Evolutionary conservation across 1,140 invertebrate species (phyloP).

Genomic region (Drosophila bipectinata): DNA sequence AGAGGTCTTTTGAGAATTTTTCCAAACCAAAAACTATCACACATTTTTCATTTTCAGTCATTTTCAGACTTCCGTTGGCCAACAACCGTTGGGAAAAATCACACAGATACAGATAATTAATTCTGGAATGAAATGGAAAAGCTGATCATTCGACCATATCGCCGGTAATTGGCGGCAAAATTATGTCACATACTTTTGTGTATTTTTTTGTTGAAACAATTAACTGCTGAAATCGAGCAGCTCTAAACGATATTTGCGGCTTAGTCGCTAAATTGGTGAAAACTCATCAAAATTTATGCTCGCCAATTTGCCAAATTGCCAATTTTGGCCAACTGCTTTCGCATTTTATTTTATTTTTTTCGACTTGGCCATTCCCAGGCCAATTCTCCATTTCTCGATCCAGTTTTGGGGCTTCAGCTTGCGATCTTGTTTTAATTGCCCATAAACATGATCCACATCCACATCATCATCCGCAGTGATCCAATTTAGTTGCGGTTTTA

Average conservation of each 20-base stretch:
- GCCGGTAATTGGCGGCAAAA: slow-evolving; percentile 27
- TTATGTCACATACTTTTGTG: slow-evolving; percentile 61
- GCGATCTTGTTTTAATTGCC: slow-evolving; percentile 38
- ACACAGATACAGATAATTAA: slow-evolving; percentile 70
- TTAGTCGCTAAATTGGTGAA: slow-evolving; percentile 44
- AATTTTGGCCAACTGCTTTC: slow-evolving; percentile 33
- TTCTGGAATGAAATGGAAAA: slow-evolving; percentile 35
- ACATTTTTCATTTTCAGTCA: slow-evolving; percentile 42
- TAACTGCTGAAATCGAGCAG: slow-evolving; percentile 19
- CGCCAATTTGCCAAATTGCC: slow-evolving; percentile 30
- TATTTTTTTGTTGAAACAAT: not conserved
- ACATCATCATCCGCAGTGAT: slow-evolving; percentile 40
- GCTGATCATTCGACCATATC: slow-evolving; percentile 39
- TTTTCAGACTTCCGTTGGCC: not conserved
- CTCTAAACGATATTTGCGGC: not conserved
- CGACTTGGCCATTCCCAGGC: slow-evolving; percentile 11
- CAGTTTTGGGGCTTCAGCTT: slow-evolving; percentile 8
- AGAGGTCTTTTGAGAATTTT: not conserved
- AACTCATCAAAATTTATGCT: slow-evolving; percentile 55
- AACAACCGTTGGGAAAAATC: slow-evolving; percentile 43
- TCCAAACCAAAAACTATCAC: slow-evolving; percentile 24
- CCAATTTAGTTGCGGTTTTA: slow-evolving; percentile 51
- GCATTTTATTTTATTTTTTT: no score
- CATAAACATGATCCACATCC: slow-evolving; percentile 43
- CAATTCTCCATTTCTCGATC: slow-evolving; percentile 5